Evolutionary conservation across 2,888 invertebrate species (phyloP).

Genomic region (Athalia cordata): DNA sequence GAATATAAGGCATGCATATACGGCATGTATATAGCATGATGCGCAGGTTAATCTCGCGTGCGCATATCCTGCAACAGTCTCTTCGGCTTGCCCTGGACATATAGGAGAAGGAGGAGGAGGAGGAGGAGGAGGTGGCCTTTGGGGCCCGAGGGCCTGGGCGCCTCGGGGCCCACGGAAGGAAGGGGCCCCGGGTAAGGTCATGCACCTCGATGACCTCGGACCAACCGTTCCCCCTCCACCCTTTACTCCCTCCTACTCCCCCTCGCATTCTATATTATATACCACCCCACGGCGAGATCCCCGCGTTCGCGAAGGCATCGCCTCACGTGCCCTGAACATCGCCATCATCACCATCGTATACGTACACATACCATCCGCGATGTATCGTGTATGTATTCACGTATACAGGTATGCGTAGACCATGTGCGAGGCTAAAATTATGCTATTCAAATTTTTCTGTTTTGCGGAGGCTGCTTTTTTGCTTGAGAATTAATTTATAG

Average conservation of each 20-base stretch:
- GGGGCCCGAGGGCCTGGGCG: slow-evolving; percentile 8
- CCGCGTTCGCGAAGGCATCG: slow-evolving; percentile 46
- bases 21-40: background rate
- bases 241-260: slow-evolving; percentile 56
- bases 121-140: background rate
- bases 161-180: slow-evolving; percentile 67
- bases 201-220: slow-evolving; percentile 73
- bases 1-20: too few species aligned
- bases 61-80: slow-evolving; percentile 1
- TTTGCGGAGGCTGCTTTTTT: too few species aligned
- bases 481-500: too few species aligned
- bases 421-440: too few species aligned
- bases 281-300: slow-evolving; percentile 43
- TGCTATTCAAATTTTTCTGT: too few species aligned
- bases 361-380: too few species aligned
- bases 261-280: background rate
- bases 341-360: slow-evolving; percentile 47
- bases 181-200: slow-evolving; percentile 72
- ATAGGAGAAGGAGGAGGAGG: slow-evolving; percentile 47
- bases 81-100: slow-evolving; percentile 47
- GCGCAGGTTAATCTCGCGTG: too few species aligned
- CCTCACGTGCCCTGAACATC: slow-evolving; percentile 52
- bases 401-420: too few species aligned
- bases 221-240: slow-evolving; percentile 62
- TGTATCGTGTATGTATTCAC: too few species aligned